phyloP scores from a whole-genome alignment of 2,113 vertebrate species.

The Tringa solitaria region DNA sequence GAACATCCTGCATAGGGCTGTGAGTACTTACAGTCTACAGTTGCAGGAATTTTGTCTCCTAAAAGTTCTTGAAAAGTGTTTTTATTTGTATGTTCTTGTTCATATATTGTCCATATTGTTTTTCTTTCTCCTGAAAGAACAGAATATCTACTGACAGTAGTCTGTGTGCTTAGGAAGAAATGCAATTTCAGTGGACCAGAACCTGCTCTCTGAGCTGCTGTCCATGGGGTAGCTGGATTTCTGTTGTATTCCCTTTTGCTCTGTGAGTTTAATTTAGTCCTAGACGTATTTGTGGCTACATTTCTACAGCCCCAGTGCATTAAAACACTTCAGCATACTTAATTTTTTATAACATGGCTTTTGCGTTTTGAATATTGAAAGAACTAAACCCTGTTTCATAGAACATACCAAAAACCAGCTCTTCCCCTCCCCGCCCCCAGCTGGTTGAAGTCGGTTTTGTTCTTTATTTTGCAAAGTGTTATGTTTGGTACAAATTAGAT shows the following conservation, averaged over 20 bases:
- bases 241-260: neutral
- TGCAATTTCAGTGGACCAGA: neutral
- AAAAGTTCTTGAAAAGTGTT: neutral
- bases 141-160: neutral
- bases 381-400: neutral
- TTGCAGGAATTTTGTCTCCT: neutral
- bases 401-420: neutral
- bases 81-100: no score
- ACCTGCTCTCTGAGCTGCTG: neutral
- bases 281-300: neutral
- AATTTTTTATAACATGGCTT: neutral
- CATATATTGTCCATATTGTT: neutral
- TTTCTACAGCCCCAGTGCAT: neutral
- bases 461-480: neutral
- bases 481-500: neutral
- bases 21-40: neutral
- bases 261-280: neutral
- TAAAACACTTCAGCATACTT: neutral
- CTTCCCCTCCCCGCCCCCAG: rapidly evolving
- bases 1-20: neutral
- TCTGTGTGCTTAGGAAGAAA: neutral
- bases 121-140: neutral
- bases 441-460: neutral
- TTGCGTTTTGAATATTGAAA: neutral
- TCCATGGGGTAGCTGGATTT: neutral